Evolutionary conservation across 2,797 vertebrate genomes (phyloP), one percentile per base, ranked within the genome.

Genomic region (Pampus argenteus): DNA sequence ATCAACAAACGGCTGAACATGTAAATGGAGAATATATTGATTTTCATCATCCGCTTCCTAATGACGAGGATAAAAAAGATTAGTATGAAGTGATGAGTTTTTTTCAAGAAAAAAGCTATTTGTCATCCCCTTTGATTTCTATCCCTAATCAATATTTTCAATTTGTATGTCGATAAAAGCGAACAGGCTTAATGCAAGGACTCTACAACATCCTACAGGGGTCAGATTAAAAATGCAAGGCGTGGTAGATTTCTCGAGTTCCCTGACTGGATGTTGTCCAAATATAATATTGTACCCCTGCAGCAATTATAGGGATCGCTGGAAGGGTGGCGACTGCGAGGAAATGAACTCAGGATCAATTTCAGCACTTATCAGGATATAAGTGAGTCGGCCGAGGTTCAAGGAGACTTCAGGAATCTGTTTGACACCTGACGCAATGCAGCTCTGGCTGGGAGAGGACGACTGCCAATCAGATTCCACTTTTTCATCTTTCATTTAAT

Each of bases 271-370:
- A 92, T 48, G 67, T 79, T 74, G 82, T 91, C 89, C 87, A 93
- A 87, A 89, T 90, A 86, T 89, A 87, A 91, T 89, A 83, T 66
- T 87, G 78, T 79, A 79, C 66, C 74, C 58, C 59, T 62, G 76
- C 76, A 85, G 88, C 89, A 92, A 91, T 93, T 90, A 90, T 63
- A 79, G 74, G 71, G 79, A 89, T 85, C 75, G 11, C 60, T 85
- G 75, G 48, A 67, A 72, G 78, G 86, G 76, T 68, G 70, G 68
- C 9, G 58, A 79, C 85, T 76, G 56, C 38, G 10, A 78, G 81
- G 76, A 89, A 89, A 91, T 89, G 63, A 89, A 88, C 82, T 85
- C 73, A 8, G 76, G 83, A 90, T 91, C 86, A 87, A 87, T 88
- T 74, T 57, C 6, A 28, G 79, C 83, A 86, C 86, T 93, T 89